Base-by-base conservation (phyloP, 2,888 invertebrate genomes). In the Prenolepis imparis region DNA sequence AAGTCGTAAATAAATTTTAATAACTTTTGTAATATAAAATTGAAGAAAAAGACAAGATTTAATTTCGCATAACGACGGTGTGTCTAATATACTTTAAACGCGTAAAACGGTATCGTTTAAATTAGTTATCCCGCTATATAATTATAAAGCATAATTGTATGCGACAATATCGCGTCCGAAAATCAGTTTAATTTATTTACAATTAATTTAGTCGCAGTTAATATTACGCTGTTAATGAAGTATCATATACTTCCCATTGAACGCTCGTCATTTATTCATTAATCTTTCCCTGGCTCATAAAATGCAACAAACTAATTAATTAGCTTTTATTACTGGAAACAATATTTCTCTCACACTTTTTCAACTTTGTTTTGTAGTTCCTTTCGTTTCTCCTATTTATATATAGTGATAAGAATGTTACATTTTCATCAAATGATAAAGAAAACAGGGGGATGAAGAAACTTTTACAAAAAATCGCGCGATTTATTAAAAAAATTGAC, bases 1-100 rank as follows among this genome's bases (percentile, higher is more conserved):
- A 8, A 63, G 63, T 73, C 15, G 8, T 44, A 61, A 73, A 73
- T 73, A 61, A 63, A 73, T 73, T 73, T 73, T 61, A 73, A 73
- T 73, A 59, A 73, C 0, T 15, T 32, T 28, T 44, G 73, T 18
- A 41, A 64, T 15, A 12, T 32, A 72, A 72, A 36, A 57, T 32
- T 61, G 12, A 44, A 28, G 15, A 32, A 57, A 39, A 39, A 64
- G 11, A 44, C 3, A 24, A 24, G 15, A 61, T 59, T 59, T 28
- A n/a, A 73, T 59, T 59, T 8, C n/a, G 59, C 0, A 73, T 36
- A 44, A 44, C 21, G 1, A 15, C 9, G 3, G 8, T n/a, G n/a
- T 11, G 1, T 6, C 41, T 32, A n/a, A 55, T 73, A 11, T 73
- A 28, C 28, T 41, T 28, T 18, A 28, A 72, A 8, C 18, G 39